A percentile compares a stretch with the other conserved stretches of the same genome.
Evolutionary conservation across 2,797 vertebrate genomes (phyloP).

Genomic region (Rachycentron canadum): DNA sequence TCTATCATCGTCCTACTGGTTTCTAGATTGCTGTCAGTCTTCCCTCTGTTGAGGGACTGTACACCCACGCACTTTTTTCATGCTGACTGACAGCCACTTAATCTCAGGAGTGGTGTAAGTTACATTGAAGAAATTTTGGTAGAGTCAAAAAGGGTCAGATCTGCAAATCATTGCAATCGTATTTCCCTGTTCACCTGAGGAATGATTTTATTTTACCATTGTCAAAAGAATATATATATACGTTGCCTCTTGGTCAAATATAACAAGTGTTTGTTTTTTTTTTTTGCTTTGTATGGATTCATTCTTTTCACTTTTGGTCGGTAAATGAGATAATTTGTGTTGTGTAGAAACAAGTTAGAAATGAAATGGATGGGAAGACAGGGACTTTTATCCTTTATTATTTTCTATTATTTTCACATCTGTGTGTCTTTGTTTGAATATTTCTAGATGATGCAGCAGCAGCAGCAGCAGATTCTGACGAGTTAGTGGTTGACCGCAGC

Average conservation of each 20-base stretch:
- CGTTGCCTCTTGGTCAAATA: not conserved
- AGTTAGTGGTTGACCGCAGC: conserved; percentile 92
- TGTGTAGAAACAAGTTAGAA: not conserved
- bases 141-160: not conserved
- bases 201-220: not conserved
- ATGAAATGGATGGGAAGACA: not conserved
- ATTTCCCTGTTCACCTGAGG: not conserved
- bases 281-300: not conserved
- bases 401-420: not conserved
- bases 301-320: not conserved
- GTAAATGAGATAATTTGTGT: conserved; percentile 3
- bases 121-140: conserved; percentile 23
- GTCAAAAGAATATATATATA: not conserved
- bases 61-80: conserved; percentile 27
- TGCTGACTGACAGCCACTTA: conserved; percentile 27
- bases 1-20: conserved; percentile 6
- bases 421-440: conserved; percentile 32
- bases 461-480: conserved; percentile 84
- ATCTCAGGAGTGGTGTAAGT: conserved; percentile 1
- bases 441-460: conserved; percentile 84
- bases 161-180: not conserved
- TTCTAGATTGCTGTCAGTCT: conserved; percentile 38
- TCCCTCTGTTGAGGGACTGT: conserved; percentile 27
- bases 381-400: not conserved
- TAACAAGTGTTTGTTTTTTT: not conserved